Evolutionary conservation across 1,140 invertebrate species (phyloP), one percentile per base, ranked within the genome.

Genomic region (Cotesia chilonis): DNA sequence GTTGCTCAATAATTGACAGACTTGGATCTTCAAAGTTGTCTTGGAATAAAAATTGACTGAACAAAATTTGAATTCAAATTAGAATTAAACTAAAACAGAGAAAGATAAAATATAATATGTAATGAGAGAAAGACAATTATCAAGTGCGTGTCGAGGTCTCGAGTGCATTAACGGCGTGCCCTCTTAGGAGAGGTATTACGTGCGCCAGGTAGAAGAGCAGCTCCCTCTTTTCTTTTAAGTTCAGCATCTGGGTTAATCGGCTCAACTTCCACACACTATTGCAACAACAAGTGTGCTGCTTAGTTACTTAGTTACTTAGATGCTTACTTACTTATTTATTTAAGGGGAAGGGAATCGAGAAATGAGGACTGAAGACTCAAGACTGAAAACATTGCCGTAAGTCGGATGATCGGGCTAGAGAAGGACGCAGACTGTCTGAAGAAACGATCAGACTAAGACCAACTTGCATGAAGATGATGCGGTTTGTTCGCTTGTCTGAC

Each of bases 151-250:
- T 70, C 61, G 60, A 64, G 59, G 28, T 63, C 59, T 63, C 17
- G 60, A 28, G 61, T 70, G 59, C 28, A 70, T 70, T 70, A 70
- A 70, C 69, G 69, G 69, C 51, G 36, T 64, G 41, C 61, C 61
- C 61, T 41, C 61, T 12, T 70, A 52, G 20, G 17, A 28, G 36
- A 52, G 69, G 59, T 41, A 70, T 63, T 70, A 64, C 60, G 14
- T 20, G 61, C 20, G 47, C 41, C 28, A 28, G 28, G 38, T 63
- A 52, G 63, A 70, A 66, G 17, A 28, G 41, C 52, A 37, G 20
- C 64, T 54, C 47, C 14, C n/a, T 54, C 64, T 52, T 54, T 66
- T 28, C 28, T 28, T 28, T 28, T 28, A 28, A 28, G 28, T 28
- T 28, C 41, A 51, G 41, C 64, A 68, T 68, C 35, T 68, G 51